Percentiles rank a stretch among this genome's conserved stretches.
Conservation (phyloP, 2,797 vertebrate species). For the Sebastes iracundus region DNA sequence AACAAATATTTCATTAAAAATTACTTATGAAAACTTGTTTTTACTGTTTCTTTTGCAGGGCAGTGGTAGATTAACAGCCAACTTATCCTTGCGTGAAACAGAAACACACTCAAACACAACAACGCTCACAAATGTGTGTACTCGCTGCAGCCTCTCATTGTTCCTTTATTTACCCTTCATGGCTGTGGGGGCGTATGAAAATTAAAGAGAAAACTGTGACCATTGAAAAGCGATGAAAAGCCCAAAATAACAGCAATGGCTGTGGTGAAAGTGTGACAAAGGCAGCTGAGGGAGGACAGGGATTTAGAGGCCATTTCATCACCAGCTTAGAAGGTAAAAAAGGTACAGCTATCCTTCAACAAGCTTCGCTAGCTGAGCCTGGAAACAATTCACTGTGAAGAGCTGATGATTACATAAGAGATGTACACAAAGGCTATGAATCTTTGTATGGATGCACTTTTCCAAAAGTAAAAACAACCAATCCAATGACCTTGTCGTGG, state of each 20-base stretch:
- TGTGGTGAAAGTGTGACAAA: conserved; percentile 40
- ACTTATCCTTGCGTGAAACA: neutral
- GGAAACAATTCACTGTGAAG: conserved; percentile 10
- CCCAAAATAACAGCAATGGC: conserved; percentile 3
- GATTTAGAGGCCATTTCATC: conserved; percentile 4
- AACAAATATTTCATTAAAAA: neutral
- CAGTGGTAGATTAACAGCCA: neutral
- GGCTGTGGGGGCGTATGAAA: neutral
- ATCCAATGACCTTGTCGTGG: neutral
- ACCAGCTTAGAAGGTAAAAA: neutral
- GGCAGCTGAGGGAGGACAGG: conserved; percentile 3
- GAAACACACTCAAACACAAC: neutral
- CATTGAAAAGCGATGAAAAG: conserved; percentile 51
- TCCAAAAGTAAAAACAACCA: neutral
- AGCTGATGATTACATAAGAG: conserved; percentile 23
- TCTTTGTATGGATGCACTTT: neutral
- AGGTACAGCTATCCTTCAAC: conserved; percentile 27
- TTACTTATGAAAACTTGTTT: neutral
- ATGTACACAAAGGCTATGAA: conserved; percentile 6
- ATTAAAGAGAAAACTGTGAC: conserved; percentile 15
- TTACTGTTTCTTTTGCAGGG: neutral
- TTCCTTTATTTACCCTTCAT: conserved; percentile 33
- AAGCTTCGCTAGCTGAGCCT: neutral
- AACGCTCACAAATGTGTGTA: neutral
- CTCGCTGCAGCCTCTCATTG: neutral